Evolutionary conservation across 2,888 invertebrate genomes (phyloP).

Genomic region (Argynnis bischoffii): DNA sequence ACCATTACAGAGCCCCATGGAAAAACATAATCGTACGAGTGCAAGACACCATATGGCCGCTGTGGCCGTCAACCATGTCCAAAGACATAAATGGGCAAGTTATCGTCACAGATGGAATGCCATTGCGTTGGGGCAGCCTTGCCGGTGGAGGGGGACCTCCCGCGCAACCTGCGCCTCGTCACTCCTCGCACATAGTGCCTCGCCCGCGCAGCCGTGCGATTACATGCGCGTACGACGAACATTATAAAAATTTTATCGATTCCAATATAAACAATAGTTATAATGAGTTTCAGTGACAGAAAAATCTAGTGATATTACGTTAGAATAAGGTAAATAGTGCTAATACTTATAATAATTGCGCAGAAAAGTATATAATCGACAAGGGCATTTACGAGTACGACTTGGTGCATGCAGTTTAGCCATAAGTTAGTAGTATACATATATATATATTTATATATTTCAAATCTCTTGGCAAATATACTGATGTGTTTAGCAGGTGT

Average conservation of each 20-base stretch:
- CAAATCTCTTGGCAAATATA: constrained; percentile 7
- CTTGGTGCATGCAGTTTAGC: constrained; percentile 46
- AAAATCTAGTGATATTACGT: constrained; percentile 56
- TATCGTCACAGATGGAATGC: constrained; percentile 79
- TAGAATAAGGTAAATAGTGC: constrained; percentile 60
- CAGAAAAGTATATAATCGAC: constrained; percentile 43
- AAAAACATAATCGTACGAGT: constrained; percentile 62
- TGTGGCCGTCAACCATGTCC: constrained; percentile 76
- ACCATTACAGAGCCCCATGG: constrained; percentile 65
- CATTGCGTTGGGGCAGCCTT: constrained; percentile 64
- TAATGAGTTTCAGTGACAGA: constrained; percentile 57
- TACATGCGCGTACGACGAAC: constrained; percentile 48
- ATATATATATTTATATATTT: constrained; percentile 33
- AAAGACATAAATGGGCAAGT: constrained; percentile 81
- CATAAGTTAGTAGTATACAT: constrained; percentile 47
- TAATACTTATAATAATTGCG: constrained; percentile 41
- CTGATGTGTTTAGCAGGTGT: constrained; percentile 49
- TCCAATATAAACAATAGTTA: constrained; percentile 53
- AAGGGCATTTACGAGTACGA: constrained; percentile 62
- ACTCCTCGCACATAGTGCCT: constrained; percentile 59
- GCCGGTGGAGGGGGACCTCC: constrained; percentile 53
- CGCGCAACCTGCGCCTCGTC: constrained; percentile 70
- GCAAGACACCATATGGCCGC: constrained; percentile 76
- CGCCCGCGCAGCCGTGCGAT: constrained; percentile 62
- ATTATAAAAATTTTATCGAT: constrained; percentile 44